These are phyloP conservation scores for Geophilus truncorum DNA, from an alignment of 2,888 invertebrate genomes.

Conservation along the genomic window DNA sequence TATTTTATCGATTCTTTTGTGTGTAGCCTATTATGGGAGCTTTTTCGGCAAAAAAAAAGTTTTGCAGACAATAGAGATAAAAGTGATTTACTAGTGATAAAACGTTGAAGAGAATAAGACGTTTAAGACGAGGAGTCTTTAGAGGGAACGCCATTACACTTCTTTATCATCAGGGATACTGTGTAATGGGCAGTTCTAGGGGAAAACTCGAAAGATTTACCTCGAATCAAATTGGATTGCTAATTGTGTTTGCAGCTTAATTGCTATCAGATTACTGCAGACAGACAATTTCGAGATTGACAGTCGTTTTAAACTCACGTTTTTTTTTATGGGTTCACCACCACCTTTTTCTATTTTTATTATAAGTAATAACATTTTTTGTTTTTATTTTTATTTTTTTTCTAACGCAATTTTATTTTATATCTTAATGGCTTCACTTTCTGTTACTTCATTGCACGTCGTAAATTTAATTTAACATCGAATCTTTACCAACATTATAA, in stretches of 20 bases:
- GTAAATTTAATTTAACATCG: no score
- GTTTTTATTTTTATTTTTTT: neutral
- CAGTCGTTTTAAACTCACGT: neutral
- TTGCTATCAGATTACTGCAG: neutral
- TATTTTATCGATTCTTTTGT: neutral
- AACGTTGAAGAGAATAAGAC: neutral
- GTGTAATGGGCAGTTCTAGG: neutral
- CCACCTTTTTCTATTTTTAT: neutral
- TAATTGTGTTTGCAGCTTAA: neutral
- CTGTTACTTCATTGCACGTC: no score
- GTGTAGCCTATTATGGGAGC: neutral
- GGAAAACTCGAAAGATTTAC: neutral
- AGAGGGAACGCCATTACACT: neutral
- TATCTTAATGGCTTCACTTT: neutral
- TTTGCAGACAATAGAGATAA: neutral
- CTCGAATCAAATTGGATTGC: constrained; percentile 10
- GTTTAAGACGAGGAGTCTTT: neutral
- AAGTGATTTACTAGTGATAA: neutral
- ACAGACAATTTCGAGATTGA: neutral
- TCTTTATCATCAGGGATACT: neutral
- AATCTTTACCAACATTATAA: neutral
- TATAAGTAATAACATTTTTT: neutral
- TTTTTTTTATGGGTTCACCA: neutral
- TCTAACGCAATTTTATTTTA: neutral
- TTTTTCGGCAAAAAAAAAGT: neutral